Conservation (phyloP, 2,113 vertebrate genomes). For the Oncorhynchus keta region DNA sequence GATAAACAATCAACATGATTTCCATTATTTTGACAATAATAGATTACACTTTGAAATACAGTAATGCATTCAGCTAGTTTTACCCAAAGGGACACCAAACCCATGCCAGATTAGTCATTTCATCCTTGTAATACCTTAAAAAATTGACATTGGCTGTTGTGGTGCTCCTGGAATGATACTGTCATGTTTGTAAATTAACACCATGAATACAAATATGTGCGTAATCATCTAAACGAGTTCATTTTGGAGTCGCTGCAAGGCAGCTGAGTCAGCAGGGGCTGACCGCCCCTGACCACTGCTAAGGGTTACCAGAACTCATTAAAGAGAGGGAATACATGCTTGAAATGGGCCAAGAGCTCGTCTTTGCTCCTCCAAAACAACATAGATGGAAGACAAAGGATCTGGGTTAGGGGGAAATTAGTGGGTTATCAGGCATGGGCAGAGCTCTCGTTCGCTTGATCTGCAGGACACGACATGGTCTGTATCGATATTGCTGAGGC, state of each 20-base stretch:
- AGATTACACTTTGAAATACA: too few species aligned
- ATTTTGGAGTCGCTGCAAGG: constrained; percentile 64
- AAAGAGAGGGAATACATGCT: constrained; percentile 70
- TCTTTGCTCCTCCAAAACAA: constrained; percentile 57
- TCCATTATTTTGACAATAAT: neutral
- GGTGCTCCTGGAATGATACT: neutral
- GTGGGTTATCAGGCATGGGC: constrained; percentile 73
- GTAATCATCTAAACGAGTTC: constrained; percentile 73
- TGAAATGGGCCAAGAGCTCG: constrained; percentile 72
- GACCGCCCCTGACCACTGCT: constrained; percentile 31
- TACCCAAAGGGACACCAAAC: neutral
- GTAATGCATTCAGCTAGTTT: too few species aligned
- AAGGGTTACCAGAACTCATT: constrained; percentile 76
- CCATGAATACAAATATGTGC: constrained; percentile 59
- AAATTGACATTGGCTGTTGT: neutral
- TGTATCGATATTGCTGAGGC: constrained; percentile 67
- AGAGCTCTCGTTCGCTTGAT: constrained; percentile 63
- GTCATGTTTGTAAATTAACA: constrained; percentile 67
- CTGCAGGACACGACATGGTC: constrained; percentile 58
- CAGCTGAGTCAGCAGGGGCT: constrained; percentile 22
- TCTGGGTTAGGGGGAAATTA: constrained; percentile 57
- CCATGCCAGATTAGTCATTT: neutral
- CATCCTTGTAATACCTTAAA: neutral
- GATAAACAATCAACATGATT: neutral
- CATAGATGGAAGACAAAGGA: constrained; percentile 70